Evolutionary conservation across 2,797 vertebrate species (phyloP).

Genomic region (Pyrocephalus nanus): DNA sequence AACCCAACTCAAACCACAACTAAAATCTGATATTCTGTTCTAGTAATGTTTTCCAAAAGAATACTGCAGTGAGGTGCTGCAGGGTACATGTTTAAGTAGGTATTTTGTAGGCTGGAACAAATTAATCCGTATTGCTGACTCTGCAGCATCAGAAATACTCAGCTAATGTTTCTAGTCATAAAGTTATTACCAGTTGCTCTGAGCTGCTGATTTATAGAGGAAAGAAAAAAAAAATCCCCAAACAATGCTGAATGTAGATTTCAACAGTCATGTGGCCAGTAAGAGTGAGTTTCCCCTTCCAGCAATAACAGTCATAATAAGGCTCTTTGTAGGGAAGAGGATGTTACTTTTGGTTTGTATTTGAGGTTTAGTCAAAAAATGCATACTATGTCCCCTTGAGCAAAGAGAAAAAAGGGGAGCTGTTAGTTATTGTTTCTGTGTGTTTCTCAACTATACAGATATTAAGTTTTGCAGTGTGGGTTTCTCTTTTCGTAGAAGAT

Average conservation of each 20-base stretch:
- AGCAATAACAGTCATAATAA: slow-evolving; percentile 66
- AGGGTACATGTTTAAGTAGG: background rate
- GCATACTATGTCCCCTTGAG: slow-evolving; percentile 55
- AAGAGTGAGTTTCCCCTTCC: slow-evolving; percentile 63
- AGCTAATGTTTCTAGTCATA: slow-evolving; percentile 2
- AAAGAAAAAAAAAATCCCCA: background rate
- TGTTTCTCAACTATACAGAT: slow-evolving; percentile 17
- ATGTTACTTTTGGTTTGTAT: slow-evolving; percentile 67
- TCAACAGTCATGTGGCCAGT: slow-evolving; percentile 59
- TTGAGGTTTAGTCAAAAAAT: slow-evolving; percentile 70
- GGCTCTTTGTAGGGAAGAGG: slow-evolving; percentile 53
- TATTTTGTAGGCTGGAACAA: slow-evolving; percentile 8
- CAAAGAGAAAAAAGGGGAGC: background rate
- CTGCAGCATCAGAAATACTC: background rate
- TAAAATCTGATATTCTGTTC: background rate
- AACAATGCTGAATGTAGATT: slow-evolving; percentile 56
- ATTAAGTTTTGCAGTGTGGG: background rate
- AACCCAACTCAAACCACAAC: background rate
- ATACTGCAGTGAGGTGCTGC: background rate
- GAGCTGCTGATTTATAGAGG: background rate
- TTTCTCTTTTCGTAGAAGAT: background rate
- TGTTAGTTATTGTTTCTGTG: slow-evolving; percentile 51
- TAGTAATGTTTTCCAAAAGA: background rate
- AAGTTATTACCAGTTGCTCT: slow-evolving; percentile 19
- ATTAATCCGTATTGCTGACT: slow-evolving; percentile 8